Evolutionary conservation across 2,113 vertebrate genomes (phyloP), one percentile per base, ranked within the genome.

Genomic region (Falco punctatus): DNA sequence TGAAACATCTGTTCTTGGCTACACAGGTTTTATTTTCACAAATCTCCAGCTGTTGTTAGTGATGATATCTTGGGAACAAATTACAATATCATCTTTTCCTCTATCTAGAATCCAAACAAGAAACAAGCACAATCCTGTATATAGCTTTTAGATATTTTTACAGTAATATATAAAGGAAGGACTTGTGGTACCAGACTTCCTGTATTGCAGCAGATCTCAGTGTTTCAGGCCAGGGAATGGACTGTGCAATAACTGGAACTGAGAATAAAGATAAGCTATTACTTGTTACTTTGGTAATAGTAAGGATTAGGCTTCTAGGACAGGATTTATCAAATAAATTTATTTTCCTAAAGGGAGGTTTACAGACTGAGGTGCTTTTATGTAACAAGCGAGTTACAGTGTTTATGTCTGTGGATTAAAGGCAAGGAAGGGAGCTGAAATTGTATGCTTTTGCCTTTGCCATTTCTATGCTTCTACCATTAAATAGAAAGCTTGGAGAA

Each of bases 141-240:
- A 1, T 40, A 75, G 49, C 32, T 83, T 86, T 71, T 49, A 78
- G 61, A 38, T 89, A 55, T 58, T 89, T 93, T 74, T 86, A 51
- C 42, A 67, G 17, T 71, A 57, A 48, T 48, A 42, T 15, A 20
- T 38, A 79, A 57, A 85, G 94, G 69, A 96, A 95, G 69, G 57
- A 64, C 57, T 94, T 91, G 86, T 35, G 89, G 86, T 89, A 52
- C 30, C 61, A 94, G 73, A 72, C 78, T 91, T 96, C 91, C 77
- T 91, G 73, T 72, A 87, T 89, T 91, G 65, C 81, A 72, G 64
- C 67, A 79, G n/a, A 59, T 86, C 81, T 65, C 67, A 58, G 59
- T 69, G 33, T 79, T 71, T 78, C 15, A 35, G 87, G 87, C 27
- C 33, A 32, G 28, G 40, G 42, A 79, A 78, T 86, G 90, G 74